Evolutionary conservation across 1,140 invertebrate species (phyloP).

Genomic region (Rhyacophila brunnea): DNA sequence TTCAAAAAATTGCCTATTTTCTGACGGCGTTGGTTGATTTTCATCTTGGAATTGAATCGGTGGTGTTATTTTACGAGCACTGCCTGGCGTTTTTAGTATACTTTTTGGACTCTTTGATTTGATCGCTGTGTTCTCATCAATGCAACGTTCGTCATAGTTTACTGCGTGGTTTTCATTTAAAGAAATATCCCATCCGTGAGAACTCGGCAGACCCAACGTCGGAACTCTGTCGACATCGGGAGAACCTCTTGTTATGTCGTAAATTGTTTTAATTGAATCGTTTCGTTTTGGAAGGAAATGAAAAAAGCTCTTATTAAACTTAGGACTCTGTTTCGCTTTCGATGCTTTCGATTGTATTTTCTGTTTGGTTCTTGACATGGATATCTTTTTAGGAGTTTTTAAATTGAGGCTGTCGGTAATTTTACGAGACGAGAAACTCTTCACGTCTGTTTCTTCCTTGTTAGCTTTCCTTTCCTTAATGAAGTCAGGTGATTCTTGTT

Average conservation of each 20-base stretch:
- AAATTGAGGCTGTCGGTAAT: conserved; percentile 52
- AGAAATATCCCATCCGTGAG: conserved; percentile 47
- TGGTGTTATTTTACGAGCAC: conserved; percentile 45
- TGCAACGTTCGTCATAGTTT: conserved; percentile 45
- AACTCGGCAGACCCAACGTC: conserved; percentile 45
- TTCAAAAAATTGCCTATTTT: background rate
- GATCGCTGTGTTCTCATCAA: conserved; percentile 29
- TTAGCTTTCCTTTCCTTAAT: conserved; percentile 36
- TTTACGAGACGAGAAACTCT: conserved; percentile 49
- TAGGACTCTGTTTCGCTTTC: conserved; percentile 39
- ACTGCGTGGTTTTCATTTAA: conserved; percentile 45
- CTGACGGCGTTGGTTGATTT: conserved; percentile 9
- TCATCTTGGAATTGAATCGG: conserved; percentile 50
- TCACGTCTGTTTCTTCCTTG: conserved; percentile 40
- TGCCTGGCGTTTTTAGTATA: conserved; percentile 39
- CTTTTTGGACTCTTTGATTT: conserved; percentile 39
- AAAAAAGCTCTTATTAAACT: conserved; percentile 39
- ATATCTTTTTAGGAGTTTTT: conserved; percentile 48
- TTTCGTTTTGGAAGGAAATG: conserved; percentile 47
- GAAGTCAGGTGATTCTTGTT: conserved; percentile 27
- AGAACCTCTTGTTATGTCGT: conserved; percentile 42
- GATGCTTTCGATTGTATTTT: conserved; percentile 43
- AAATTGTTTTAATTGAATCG: conserved; percentile 36
- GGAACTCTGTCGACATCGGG: conserved; percentile 48
- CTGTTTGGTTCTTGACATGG: conserved; percentile 25